Conservation (phyloP, 2,113 vertebrate species). For the Cyanistes caeruleus region DNA sequence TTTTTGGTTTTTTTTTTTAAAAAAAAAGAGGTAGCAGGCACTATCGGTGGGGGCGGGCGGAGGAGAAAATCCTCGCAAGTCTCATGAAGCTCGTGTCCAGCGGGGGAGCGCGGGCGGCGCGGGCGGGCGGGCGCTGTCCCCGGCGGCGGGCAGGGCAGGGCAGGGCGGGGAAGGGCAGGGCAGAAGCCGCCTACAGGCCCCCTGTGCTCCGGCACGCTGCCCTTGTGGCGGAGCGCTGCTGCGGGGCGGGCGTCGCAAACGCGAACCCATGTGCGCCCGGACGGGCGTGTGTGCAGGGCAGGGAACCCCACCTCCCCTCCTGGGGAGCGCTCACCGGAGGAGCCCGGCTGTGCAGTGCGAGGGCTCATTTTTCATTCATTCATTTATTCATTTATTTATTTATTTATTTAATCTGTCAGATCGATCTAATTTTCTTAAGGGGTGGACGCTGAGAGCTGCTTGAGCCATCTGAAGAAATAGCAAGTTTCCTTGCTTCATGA, state of each 20-base stretch:
- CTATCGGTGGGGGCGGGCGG: neutral
- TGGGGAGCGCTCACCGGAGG: accelerated
- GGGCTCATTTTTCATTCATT: neutral
- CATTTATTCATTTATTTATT: neutral
- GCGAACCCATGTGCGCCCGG: neutral
- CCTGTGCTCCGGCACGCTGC: accelerated
- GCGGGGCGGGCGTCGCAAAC: neutral
- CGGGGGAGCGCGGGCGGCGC: too few relatives aligned
- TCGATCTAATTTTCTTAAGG: neutral
- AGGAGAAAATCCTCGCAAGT: neutral
- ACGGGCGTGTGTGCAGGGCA: accelerated
- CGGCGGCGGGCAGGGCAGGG: too few relatives aligned
- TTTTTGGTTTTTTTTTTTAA: neutral
- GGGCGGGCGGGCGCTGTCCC: too few relatives aligned
- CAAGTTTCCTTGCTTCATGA: neutral
- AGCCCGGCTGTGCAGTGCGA: neutral
- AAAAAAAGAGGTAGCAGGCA: neutral
- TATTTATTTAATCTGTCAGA: neutral
- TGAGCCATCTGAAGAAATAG: neutral
- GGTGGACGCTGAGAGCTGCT: neutral
- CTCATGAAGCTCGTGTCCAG: too few relatives aligned
- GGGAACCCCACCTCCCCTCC: neutral
- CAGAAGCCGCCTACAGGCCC: neutral
- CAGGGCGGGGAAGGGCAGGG: accelerated
- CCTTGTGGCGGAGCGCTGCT: neutral